Conservation (phyloP, 2,888 invertebrate species). For the Spisula solida region DNA sequence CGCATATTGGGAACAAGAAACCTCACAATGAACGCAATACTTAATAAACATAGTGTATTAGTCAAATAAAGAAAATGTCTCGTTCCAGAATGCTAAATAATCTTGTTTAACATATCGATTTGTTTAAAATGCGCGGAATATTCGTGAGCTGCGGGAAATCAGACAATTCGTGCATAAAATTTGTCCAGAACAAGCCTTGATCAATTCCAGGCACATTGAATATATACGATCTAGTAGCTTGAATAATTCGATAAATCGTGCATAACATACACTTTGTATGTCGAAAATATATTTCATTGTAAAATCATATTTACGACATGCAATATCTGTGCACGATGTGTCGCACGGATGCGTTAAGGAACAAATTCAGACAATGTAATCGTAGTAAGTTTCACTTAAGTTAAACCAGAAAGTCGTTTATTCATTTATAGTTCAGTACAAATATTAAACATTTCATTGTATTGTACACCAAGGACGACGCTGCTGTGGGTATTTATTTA, state of each 20-base stretch:
- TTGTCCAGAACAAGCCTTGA: neutral
- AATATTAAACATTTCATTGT: too few species aligned
- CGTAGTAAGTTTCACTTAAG: too few species aligned
- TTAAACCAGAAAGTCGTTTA: too few species aligned
- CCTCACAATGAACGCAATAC: neutral
- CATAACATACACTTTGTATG: neutral
- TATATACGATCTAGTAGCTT: neutral
- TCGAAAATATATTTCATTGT: neutral
- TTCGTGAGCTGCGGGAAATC: neutral
- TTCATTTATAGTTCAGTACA: too few species aligned
- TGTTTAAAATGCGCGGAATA: slow-evolving; percentile 16
- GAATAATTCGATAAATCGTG: neutral
- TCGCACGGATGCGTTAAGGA: too few species aligned
- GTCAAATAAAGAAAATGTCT: neutral
- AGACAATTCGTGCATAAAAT: slow-evolving; percentile 14
- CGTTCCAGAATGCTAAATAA: neutral
- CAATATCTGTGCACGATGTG: too few species aligned
- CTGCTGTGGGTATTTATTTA: too few species aligned
- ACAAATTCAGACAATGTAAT: too few species aligned
- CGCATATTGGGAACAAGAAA: neutral
- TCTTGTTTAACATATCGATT: slow-evolving; percentile 26
- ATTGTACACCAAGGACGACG: too few species aligned
- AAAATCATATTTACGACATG: neutral
- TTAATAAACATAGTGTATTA: slow-evolving; percentile 14
- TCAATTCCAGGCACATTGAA: neutral